Base-by-base conservation (phyloP, 2,113 vertebrate species). In the Poeciliopsis occidentalis region DNA sequence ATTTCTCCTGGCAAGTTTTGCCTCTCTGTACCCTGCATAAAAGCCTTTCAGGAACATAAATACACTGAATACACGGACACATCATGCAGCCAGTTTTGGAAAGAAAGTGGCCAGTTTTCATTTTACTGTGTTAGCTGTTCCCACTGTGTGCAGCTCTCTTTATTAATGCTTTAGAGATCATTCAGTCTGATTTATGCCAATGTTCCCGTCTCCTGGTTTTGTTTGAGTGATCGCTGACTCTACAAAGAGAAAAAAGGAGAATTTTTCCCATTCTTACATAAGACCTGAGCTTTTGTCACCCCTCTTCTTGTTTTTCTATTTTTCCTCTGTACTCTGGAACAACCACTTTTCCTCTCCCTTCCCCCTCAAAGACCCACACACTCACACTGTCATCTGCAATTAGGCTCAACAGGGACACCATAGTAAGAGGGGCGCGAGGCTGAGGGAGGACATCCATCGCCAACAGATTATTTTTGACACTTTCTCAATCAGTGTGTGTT, bases 331-430 rank as follows among this genome's bases (percentile, higher is more conserved):
- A 69, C 61, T 41, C 80, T 83, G 77, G 76, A 70, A 83, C 81
- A 87, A 83, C 88, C 87, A 92, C 85, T 85, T 89, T 83, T 80
- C 72, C 73, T 61, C 80, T 86, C 89, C 85, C 88, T 83, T 83
- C 87, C 87, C 86, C 87, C 84, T 81, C 81, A 78, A 64, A 84
- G 67, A 83, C 82, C 80, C 81, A 81, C 75, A 84, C 82, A 87
- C 87, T 89, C 85, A 91, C 83, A 86, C 81, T 89, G 91, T 92
- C 92, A 91, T 85, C 79, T 90, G 84, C 86, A 88, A 92, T 93
- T 93, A 92, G 78, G 80, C 88, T 93, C 90, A 91, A 91, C 83
- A 79, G 80, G 83, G 87, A 87, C 85, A 88, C 76, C 86, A 80
- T 76, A 84, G 86, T 77, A 90, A 82, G 89, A 93, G 88, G 80